A percentile compares a stretch with the other conserved stretches of the same genome.
Evolutionary conservation across 2,888 invertebrate species (phyloP).

Genomic region (Myathropa florea): DNA sequence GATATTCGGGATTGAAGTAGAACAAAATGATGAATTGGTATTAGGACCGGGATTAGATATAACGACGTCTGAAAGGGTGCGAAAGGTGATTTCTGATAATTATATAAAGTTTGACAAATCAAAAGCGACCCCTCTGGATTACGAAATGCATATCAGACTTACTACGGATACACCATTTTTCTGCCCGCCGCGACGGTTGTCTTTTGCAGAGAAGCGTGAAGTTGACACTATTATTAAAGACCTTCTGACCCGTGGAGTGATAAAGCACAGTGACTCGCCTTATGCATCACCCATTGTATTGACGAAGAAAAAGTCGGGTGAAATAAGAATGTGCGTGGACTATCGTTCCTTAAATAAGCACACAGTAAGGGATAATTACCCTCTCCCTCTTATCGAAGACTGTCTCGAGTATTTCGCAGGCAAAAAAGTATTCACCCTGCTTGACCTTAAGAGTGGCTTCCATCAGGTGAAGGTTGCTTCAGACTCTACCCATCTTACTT

Average conservation of each 20-base stretch:
- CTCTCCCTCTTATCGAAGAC: background rate
- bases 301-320: too few species aligned
- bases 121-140: slow-evolving; percentile 5
- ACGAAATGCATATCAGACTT: slow-evolving; percentile 34
- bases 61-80: background rate
- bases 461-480: too few species aligned
- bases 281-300: too few species aligned
- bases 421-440: too few species aligned
- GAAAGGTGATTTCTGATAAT: background rate
- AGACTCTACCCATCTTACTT: too few species aligned
- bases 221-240: background rate
- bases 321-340: slow-evolving; percentile 3
- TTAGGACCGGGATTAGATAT: background rate
- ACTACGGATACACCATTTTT: too few species aligned
- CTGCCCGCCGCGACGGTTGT: slow-evolving; percentile 22
- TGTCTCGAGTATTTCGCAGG: too few species aligned
- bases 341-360: background rate
- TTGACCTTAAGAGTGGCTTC: too few species aligned
- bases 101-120: background rate
- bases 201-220: slow-evolving; percentile 37
- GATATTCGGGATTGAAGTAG: background rate
- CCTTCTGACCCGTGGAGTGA: too few species aligned
- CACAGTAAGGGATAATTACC: slow-evolving; percentile 1
- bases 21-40: too few species aligned
- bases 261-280: background rate